phyloP scores from a whole-genome alignment of 2,888 invertebrate genomes.

The Pristionchus japonicus region DNA sequence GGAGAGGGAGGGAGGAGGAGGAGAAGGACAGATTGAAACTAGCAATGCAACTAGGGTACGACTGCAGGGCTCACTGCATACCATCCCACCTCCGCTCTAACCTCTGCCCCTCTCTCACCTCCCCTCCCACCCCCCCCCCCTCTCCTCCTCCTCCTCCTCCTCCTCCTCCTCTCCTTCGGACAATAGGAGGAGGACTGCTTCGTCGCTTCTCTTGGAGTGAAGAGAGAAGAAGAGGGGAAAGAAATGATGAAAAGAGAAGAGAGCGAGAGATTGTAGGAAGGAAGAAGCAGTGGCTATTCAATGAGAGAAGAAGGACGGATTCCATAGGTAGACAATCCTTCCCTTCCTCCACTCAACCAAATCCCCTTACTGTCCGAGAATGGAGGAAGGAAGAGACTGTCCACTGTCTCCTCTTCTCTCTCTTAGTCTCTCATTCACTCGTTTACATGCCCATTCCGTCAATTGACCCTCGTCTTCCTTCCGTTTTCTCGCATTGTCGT shows the following conservation, averaged over 20 bases:
- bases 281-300: slow-evolving; percentile 29
- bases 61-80: not conserved
- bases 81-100: not conserved
- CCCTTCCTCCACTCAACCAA: not conserved
- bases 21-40: not conserved
- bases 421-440: not conserved
- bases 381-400: not conserved
- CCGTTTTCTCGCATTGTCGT: not conserved
- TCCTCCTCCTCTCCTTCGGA: slow-evolving; percentile 6
- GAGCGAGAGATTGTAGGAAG: slow-evolving; percentile 17
- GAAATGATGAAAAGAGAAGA: slow-evolving; percentile 39
- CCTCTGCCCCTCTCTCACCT: not conserved
- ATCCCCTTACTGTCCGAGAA: slow-evolving; percentile 4
- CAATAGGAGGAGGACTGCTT: slow-evolving; percentile 22
- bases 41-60: not conserved
- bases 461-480: not conserved
- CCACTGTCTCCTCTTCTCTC: not conserved
- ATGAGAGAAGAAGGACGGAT: not conserved
- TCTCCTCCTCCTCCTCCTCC: not conserved
- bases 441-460: not conserved
- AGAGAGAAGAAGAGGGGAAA: slow-evolving; percentile 35
- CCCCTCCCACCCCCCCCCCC: not conserved
- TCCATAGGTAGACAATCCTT: slow-evolving; percentile 35
- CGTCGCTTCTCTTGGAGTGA: slow-evolving; percentile 27
- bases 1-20: not conserved